These are phyloP conservation scores for Cyprinodon variegatus DNA, from an alignment of 2,113 vertebrate species.

Conservation along the genomic window DNA sequence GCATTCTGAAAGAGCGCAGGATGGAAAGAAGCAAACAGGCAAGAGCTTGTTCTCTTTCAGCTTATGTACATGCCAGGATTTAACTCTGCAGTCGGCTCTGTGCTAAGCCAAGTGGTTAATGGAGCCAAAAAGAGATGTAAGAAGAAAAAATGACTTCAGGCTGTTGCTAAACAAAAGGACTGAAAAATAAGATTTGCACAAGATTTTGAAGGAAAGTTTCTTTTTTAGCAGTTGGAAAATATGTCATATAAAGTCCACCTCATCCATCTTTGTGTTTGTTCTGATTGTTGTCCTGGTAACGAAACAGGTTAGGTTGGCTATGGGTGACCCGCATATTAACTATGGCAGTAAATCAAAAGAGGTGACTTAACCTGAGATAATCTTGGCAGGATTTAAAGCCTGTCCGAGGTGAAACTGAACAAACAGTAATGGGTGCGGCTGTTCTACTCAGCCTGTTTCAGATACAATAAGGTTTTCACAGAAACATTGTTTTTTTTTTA, in stretches of 20 bases:
- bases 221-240: neutral
- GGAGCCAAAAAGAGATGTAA: neutral
- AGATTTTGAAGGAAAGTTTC: neutral
- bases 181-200: neutral
- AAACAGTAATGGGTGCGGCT: constrained; percentile 14
- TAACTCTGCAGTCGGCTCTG: constrained; percentile 9
- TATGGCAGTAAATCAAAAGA: constrained; percentile 4
- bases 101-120: constrained; percentile 16
- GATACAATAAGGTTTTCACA: neutral
- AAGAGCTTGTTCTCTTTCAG: constrained; percentile 49
- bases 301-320: constrained; percentile 28
- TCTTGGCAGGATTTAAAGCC: neutral
- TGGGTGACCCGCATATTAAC: neutral
- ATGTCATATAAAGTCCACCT: neutral
- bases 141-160: neutral
- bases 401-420: constrained; percentile 11
- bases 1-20: neutral
- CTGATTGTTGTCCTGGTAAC: constrained; percentile 20
- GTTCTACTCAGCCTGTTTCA: neutral
- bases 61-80: constrained; percentile 13
- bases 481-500: neutral
- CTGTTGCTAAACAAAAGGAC: neutral
- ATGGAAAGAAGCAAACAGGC: constrained; percentile 38
- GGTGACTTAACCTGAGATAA: constrained; percentile 7
- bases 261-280: constrained; percentile 6